Percentiles rank a stretch among this genome's conserved stretches.
phyloP scores from a whole-genome alignment of 2,888 invertebrate species.

The Acleris literana region DNA sequence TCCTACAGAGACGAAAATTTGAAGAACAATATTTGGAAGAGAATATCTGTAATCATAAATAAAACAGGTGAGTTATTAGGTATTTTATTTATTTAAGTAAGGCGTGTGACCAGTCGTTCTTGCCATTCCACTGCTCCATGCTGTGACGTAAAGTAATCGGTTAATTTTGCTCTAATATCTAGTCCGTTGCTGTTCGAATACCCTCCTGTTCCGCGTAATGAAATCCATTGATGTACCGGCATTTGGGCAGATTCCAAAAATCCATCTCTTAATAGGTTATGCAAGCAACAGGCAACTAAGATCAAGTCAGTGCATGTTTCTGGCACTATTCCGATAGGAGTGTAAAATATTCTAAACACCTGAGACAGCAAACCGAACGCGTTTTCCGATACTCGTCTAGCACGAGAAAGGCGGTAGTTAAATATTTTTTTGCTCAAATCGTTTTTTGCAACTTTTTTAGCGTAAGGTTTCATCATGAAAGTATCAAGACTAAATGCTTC shows the following conservation, averaged over 20 bases:
- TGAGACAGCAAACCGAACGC: slow-evolving; percentile 20
- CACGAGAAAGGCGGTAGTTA: too few relatives aligned
- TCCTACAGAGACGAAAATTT: slow-evolving; percentile 26
- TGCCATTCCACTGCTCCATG: slow-evolving; percentile 26
- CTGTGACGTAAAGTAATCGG: slow-evolving; percentile 25
- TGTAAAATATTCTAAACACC: slow-evolving; percentile 30
- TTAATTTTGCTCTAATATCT: slow-evolving; percentile 25
- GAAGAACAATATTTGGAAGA: slow-evolving; percentile 31
- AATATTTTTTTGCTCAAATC: too few relatives aligned
- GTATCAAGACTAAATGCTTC: slow-evolving; percentile 17
- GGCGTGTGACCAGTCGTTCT: slow-evolving; percentile 28
- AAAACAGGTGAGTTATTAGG: slow-evolving; percentile 27
- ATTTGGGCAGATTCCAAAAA: slow-evolving; percentile 36
- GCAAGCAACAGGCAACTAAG: slow-evolving; percentile 18
- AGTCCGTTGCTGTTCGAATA: slow-evolving; percentile 37
- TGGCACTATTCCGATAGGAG: slow-evolving; percentile 19
- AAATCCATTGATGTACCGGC: background rate
- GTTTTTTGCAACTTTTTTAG: too few relatives aligned
- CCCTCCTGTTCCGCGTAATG: slow-evolving; percentile 33
- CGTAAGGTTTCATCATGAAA: slow-evolving; percentile 7
- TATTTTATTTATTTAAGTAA: slow-evolving; percentile 17
- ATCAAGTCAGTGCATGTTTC: slow-evolving; percentile 20
- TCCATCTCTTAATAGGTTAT: slow-evolving; percentile 21
- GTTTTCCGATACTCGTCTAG: background rate
- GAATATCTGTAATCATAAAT: slow-evolving; percentile 29